Evolutionary conservation across 2,797 vertebrate species (phyloP).

Genomic region (Balearica regulorum): DNA sequence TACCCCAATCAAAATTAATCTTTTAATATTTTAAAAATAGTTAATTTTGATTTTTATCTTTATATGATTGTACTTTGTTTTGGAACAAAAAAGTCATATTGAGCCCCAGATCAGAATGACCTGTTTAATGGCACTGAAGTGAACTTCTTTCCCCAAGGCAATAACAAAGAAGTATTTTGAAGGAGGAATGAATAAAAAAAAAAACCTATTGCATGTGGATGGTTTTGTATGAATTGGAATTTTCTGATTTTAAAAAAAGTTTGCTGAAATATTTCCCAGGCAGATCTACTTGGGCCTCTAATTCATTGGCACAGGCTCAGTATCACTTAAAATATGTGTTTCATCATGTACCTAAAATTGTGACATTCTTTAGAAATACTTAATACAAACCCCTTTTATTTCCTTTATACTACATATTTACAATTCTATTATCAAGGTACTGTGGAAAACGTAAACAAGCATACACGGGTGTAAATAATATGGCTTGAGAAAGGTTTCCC

Average conservation of each 20-base stretch:
- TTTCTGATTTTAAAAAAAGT: not conserved
- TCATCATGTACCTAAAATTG: not conserved
- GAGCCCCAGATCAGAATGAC: not conserved
- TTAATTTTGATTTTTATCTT: not conserved
- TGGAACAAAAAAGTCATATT: not conserved
- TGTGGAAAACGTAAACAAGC: conserved; percentile 44
- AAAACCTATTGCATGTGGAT: not conserved
- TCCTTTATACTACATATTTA: conserved; percentile 54
- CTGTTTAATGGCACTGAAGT: not conserved
- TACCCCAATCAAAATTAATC: not conserved
- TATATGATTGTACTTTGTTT: not conserved
- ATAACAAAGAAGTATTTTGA: not conserved
- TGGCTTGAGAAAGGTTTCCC: not conserved
- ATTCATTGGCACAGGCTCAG: not conserved
- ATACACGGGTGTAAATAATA: not conserved
- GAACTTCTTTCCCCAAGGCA: not conserved
- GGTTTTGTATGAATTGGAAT: not conserved
- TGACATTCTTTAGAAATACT: conserved; percentile 7
- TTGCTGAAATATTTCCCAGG: not conserved
- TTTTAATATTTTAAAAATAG: not conserved
- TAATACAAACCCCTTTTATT: conserved; percentile 24
- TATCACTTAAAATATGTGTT: not conserved
- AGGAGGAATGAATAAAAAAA: not conserved
- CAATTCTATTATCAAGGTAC: conserved; percentile 1
- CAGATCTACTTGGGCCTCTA: not conserved